phyloP scores from a whole-genome alignment of 2,113 vertebrate genomes.

The Sigmodon hispidus region DNA sequence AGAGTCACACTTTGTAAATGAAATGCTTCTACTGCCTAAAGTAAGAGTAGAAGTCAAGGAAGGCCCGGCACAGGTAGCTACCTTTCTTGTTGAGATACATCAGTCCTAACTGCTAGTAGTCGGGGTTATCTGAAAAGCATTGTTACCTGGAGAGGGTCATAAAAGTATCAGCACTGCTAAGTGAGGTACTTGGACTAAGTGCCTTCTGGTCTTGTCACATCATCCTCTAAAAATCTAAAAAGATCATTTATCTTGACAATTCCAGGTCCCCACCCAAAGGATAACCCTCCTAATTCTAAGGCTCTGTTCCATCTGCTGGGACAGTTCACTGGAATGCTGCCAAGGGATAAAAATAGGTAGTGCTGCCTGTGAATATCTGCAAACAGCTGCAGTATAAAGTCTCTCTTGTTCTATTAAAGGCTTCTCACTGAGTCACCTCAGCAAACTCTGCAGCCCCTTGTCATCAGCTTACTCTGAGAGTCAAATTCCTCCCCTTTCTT shows the following conservation, averaged over 20 bases:
- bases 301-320: conserved; percentile 60
- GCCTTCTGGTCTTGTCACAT: conserved; percentile 30
- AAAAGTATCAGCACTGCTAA: conserved; percentile 13
- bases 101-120: conserved; percentile 32
- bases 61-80: neutral
- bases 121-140: neutral
- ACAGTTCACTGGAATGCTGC: conserved; percentile 65
- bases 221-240: conserved; percentile 51
- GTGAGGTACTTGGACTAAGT: neutral
- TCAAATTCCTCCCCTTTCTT: conserved; percentile 26
- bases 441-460: conserved; percentile 51
- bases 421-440: conserved; percentile 65
- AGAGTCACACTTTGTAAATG: conserved; percentile 20
- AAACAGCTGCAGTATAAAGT: conserved; percentile 75
- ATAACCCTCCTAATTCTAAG: conserved; percentile 68
- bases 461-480: conserved; percentile 5
- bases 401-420: conserved; percentile 67
- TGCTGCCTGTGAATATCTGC: conserved; percentile 61
- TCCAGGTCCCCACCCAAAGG: conserved; percentile 57
- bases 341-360: conserved; percentile 80
- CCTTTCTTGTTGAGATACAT: conserved; percentile 50
- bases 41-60: neutral
- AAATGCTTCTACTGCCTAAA: conserved; percentile 11
- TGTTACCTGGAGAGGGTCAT: neutral
- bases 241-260: conserved; percentile 57